Evolutionary conservation across 2,888 invertebrate genomes (phyloP).

Genomic region (Leptopilina myrica): DNA sequence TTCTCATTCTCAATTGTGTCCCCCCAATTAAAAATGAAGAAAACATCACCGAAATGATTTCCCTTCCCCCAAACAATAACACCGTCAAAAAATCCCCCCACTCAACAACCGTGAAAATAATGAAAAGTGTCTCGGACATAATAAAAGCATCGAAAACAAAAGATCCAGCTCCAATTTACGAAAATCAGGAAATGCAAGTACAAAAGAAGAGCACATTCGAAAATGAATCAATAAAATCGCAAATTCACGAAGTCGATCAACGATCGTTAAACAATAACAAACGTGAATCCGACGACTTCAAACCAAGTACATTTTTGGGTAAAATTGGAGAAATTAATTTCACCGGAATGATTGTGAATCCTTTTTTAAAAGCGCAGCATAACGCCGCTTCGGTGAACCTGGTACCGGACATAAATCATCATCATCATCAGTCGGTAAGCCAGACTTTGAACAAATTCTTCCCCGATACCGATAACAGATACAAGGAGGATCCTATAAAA

Average conservation of each 20-base stretch:
- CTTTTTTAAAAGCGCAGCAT: slow-evolving; percentile 62
- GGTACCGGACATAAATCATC: slow-evolving; percentile 15
- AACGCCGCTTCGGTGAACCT: slow-evolving; percentile 56
- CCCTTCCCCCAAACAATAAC: slow-evolving; percentile 2
- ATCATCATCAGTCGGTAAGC: slow-evolving; percentile 24
- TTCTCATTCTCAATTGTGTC: slow-evolving; percentile 24
- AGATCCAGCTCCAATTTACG: slow-evolving; percentile 5
- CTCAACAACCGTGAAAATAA: background rate
- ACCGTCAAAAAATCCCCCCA: background rate
- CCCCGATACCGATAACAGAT: slow-evolving; percentile 57
- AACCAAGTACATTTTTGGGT: slow-evolving; percentile 67
- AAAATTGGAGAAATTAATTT: slow-evolving; percentile 58
- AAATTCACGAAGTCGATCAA: background rate
- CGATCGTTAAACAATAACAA: background rate
- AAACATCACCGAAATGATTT: background rate
- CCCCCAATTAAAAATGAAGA: background rate
- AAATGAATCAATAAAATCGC: background rate
- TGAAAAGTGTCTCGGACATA: background rate
- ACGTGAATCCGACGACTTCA: slow-evolving; percentile 50
- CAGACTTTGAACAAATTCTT: slow-evolving; percentile 56
- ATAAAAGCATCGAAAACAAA: background rate
- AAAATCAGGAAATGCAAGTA: background rate
- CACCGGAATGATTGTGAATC: slow-evolving; percentile 42
- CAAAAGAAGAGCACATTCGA: background rate
- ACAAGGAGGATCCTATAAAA: slow-evolving; percentile 46